Evolutionary conservation across 2,797 vertebrate genomes (phyloP).

Genomic region (Caiman crocodilus): DNA sequence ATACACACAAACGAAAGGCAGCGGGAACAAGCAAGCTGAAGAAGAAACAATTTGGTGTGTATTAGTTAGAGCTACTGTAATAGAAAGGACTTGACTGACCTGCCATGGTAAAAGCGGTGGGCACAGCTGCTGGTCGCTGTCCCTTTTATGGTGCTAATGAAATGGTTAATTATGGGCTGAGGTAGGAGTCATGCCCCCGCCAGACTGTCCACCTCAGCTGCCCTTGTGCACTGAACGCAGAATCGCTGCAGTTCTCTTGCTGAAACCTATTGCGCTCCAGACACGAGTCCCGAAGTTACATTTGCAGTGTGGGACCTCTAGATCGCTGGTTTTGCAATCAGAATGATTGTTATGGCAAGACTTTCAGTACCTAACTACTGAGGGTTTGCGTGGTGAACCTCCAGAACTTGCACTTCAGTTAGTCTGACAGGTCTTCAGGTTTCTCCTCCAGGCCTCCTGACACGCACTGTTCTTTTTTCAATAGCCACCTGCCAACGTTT

Average conservation of each 20-base stretch:
- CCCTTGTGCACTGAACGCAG: not conserved
- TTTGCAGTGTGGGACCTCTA: not conserved
- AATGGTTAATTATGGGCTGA: not conserved
- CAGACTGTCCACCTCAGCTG: not conserved
- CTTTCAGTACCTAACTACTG: not conserved
- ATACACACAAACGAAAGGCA: not conserved
- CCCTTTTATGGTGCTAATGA: not conserved
- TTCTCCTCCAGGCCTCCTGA: conserved; percentile 45
- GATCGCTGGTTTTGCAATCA: rapidly evolving
- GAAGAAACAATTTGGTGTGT: not conserved
- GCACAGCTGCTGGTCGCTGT: not conserved
- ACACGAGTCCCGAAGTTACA: not conserved
- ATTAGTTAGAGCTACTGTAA: not conserved
- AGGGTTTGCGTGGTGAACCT: not conserved
- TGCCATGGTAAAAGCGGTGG: not conserved
- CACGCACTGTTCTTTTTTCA: conserved; percentile 21
- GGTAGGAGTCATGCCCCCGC: not conserved
- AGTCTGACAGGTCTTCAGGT: conserved; percentile 52
- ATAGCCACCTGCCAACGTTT: conserved; percentile 32
- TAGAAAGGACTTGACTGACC: rapidly evolving
- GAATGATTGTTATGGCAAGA: conserved; percentile 23
- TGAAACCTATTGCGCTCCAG: not conserved
- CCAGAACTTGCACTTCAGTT: not conserved
- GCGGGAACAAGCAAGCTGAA: not conserved
- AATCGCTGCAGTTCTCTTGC: not conserved